A percentile compares a stretch with the other conserved stretches of the same genome.
phyloP scores from a whole-genome alignment of 2,888 invertebrate species.

The Cephonodes hylas region DNA sequence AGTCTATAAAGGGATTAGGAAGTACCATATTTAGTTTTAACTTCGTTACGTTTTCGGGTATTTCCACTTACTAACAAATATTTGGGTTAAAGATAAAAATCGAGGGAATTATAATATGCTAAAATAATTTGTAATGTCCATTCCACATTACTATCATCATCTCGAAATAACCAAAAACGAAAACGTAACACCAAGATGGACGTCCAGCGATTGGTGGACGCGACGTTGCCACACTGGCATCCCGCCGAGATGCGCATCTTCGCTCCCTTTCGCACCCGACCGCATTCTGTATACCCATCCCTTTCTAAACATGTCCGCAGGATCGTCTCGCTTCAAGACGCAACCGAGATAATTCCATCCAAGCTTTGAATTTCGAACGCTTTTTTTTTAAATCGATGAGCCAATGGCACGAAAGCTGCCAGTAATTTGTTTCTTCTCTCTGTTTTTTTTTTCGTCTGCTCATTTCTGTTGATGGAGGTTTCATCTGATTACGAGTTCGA shows the following conservation, averaged over 20 bases:
- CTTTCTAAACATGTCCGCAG: slow-evolving; percentile 64
- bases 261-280: slow-evolving; percentile 39
- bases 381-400: slow-evolving; percentile 60
- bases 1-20: neutral
- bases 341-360: slow-evolving; percentile 77
- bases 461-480: slow-evolving; percentile 10
- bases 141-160: slow-evolving; percentile 5
- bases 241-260: slow-evolving; percentile 63
- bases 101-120: neutral
- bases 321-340: slow-evolving; percentile 78
- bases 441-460: slow-evolving; percentile 26
- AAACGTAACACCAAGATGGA: slow-evolving; percentile 61
- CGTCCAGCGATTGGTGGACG: slow-evolving; percentile 74
- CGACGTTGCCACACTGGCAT: slow-evolving; percentile 74
- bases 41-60: neutral
- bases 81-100: neutral
- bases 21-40: neutral
- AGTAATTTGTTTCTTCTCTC: slow-evolving; percentile 26
- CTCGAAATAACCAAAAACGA: slow-evolving; percentile 48
- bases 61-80: neutral
- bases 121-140: neutral
- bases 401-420: slow-evolving; percentile 47
- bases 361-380: slow-evolving; percentile 70
- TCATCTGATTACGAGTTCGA: slow-evolving; percentile 20
- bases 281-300: slow-evolving; percentile 34